Evolutionary conservation across 2,113 vertebrate species (phyloP).

Genomic region (Tragulus kanchil): DNA sequence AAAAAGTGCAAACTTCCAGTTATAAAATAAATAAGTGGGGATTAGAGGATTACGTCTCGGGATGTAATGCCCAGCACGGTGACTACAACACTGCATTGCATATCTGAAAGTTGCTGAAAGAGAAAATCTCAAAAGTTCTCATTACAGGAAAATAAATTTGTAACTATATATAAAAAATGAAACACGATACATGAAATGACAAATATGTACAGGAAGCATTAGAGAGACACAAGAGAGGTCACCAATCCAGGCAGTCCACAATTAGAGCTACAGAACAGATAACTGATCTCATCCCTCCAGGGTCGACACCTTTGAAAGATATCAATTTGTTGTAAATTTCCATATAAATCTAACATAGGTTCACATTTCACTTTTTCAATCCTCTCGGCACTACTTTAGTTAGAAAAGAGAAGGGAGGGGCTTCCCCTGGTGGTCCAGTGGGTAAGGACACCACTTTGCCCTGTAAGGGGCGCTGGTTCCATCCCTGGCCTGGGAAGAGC

Average conservation of each 20-base stretch:
- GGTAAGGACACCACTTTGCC: no score
- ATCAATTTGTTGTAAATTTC: not conserved
- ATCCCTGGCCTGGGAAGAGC: no score
- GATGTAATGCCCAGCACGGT: not conserved
- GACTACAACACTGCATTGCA: not conserved
- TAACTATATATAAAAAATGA: not conserved
- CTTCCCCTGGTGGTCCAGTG: no score
- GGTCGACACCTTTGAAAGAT: not conserved
- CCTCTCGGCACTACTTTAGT: constrained; percentile 23
- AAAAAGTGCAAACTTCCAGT: not conserved
- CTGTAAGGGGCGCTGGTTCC: no score
- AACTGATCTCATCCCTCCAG: not conserved
- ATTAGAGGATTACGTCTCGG: not conserved
- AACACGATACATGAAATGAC: not conserved
- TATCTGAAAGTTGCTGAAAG: not conserved
- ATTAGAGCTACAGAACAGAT: not conserved
- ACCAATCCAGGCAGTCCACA: not conserved
- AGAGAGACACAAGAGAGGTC: not conserved
- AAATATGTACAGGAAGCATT: not conserved
- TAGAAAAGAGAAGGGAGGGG: constrained; percentile 10
- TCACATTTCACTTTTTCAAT: not conserved
- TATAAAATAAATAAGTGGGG: not conserved
- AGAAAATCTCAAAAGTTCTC: not conserved
- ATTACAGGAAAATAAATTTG: not conserved
- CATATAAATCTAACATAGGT: not conserved